Base-by-base conservation (phyloP, 2,797 vertebrate species). In the Peromyscus attwateri region DNA sequence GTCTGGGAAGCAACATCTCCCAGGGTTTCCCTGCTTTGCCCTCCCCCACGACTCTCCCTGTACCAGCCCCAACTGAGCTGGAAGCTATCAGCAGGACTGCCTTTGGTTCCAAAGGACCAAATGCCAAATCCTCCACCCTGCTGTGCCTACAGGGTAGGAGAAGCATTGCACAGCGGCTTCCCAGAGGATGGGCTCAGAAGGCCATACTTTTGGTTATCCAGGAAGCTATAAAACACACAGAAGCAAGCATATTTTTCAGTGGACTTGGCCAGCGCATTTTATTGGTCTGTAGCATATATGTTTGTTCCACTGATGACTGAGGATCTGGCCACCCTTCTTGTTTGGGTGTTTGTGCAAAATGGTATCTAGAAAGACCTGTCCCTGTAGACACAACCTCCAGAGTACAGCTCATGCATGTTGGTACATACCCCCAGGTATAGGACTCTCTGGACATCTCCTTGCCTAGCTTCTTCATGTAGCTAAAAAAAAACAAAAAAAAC, bases 221-320 rank as follows among this genome's bases (percentile, higher is more conserved):
- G 95, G 87, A 96, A 96, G 90, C 52, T 31, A 11, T 90, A 92
- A 92, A 68, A 94, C 34, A 87, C 57, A 19, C 21, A 79, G 31
- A 77, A 87, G 89, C 71, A 85, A 57, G 25, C 10, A 73, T 23
- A 8, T 21, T 84, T 95, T 57, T 34, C 89, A 6, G 68, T 64
- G 77, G 77, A 76, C 76, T 40, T 57, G 85, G 70, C 55, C 79
- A 13, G 64, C 0, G 0, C 46, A 17, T 95, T 81, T 93, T 95
- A 92, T 73, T 29, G 40, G 43, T 71, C 37, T 82, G 13, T 31
- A 4, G 70, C 16, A 0, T 60, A 34, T 84, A 84, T 95, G 73
- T 94, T 57, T 75, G 49, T 90, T 94, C 25, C 0, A 66, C 49
- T 13, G 52, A 82, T 4, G 3, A 79, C 71, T 83, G 43, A 57